These are phyloP conservation scores for Dryococelus australis DNA, from an alignment of 2,888 invertebrate species.

Conservation along the genomic window DNA sequence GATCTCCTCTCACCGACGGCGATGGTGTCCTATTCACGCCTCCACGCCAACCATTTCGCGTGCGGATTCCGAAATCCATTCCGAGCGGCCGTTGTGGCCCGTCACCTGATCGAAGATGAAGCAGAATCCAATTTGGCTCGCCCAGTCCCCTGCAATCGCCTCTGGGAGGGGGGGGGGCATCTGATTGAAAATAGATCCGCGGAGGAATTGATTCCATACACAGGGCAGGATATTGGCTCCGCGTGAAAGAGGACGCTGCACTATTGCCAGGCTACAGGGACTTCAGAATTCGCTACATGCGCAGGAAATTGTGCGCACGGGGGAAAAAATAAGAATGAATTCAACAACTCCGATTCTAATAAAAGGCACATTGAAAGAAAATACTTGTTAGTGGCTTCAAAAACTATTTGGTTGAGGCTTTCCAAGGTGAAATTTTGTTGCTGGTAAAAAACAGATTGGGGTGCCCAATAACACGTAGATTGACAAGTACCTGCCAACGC, in stretches of 20 bases:
- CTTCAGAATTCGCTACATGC: background rate
- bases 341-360: too few relatives aligned
- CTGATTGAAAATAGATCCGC: conserved; percentile 13
- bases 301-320: background rate
- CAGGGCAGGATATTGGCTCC: background rate
- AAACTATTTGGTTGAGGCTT: too few relatives aligned
- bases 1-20: background rate
- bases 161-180: background rate
- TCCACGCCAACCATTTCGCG: background rate
- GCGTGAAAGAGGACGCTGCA: background rate
- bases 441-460: too few relatives aligned
- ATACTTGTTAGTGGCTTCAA: too few relatives aligned
- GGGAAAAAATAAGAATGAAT: too few relatives aligned
- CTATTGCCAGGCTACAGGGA: background rate
- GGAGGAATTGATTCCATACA: background rate
- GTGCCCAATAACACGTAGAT: too few relatives aligned
- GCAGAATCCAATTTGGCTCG: conserved; percentile 9
- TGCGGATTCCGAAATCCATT: conserved; percentile 5
- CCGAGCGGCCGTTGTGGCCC: conserved; percentile 3
- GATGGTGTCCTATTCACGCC: background rate
- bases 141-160: background rate
- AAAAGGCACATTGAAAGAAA: too few relatives aligned
- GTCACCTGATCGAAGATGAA: conserved; percentile 16
- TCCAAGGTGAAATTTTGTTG: too few relatives aligned
- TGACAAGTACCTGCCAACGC: too few relatives aligned